These are phyloP conservation scores for Drosophila anomelani DNA, from an alignment of 2,888 invertebrate genomes.

Conservation along the genomic window DNA sequence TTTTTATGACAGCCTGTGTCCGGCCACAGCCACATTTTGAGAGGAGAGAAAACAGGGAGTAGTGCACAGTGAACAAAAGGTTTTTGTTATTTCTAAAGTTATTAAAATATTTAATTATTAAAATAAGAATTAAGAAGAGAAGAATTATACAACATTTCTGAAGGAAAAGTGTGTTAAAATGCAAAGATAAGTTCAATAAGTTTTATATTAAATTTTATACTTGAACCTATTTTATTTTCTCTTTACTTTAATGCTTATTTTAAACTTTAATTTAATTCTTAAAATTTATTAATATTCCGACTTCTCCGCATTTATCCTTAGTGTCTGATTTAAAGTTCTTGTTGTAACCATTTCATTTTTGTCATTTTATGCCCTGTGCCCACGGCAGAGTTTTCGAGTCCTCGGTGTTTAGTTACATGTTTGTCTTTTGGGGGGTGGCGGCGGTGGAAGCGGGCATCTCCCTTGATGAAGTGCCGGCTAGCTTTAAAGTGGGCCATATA, in stretches of 20 bases:
- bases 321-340: constrained; percentile 63
- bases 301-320: constrained; percentile 1
- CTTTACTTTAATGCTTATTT: background rate
- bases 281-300: fast-evolving
- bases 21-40: background rate
- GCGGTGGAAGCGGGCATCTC: background rate
- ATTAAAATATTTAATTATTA: fast-evolving
- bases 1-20: constrained; percentile 73
- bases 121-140: too few relatives aligned
- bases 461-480: constrained; percentile 75
- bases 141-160: background rate
- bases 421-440: constrained; percentile 52
- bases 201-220: too few relatives aligned
- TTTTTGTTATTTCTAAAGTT: background rate
- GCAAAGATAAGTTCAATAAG: too few relatives aligned
- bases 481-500: constrained; percentile 78
- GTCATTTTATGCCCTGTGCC: constrained; percentile 31
- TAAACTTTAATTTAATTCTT: background rate
- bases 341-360: constrained; percentile 39
- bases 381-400: constrained; percentile 38
- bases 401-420: constrained; percentile 76
- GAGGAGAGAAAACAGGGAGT: background rate
- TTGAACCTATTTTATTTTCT: too few relatives aligned
- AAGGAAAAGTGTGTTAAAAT: background rate
- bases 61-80: constrained; percentile 5